These are phyloP conservation scores for Tetramorium alpestre DNA, from an alignment of 1,140 invertebrate species.

Conservation along the genomic window DNA sequence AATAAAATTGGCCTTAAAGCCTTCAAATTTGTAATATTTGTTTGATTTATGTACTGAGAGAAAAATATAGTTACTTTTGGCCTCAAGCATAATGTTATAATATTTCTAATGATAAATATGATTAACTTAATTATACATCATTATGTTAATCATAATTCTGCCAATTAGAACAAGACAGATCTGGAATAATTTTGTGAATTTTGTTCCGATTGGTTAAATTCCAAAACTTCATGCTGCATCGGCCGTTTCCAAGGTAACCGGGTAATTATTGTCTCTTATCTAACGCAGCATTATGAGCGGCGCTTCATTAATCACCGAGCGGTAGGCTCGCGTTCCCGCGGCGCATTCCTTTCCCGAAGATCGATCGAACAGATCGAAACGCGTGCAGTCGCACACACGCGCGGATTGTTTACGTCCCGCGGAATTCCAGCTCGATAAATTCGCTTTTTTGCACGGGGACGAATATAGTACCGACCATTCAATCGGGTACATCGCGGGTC, in stretches of 20 bases:
- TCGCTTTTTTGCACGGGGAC: constrained; percentile 74
- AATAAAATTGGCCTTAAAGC: no score
- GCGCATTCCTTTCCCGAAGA: not conserved
- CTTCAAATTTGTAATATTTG: no score
- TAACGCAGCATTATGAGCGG: not conserved
- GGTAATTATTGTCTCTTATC: constrained; percentile 65
- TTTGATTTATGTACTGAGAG: no score
- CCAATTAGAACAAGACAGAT: no score
- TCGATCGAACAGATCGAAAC: constrained; percentile 31
- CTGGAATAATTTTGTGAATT: no score
- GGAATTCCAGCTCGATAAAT: constrained; percentile 77
- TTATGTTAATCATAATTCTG: no score
- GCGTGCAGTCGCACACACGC: constrained; percentile 45
- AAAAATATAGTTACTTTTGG: no score
- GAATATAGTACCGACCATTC: constrained; percentile 79
- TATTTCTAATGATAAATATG: no score
- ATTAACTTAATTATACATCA: no score
- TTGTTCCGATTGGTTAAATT: no score
- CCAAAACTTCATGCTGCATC: not conserved
- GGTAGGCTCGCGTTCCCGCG: constrained; percentile 61
- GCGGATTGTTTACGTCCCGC: constrained; percentile 71
- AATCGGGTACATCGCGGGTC: constrained; percentile 59
- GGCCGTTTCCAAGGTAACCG: constrained; percentile 23
- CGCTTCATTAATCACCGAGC: constrained; percentile 67
- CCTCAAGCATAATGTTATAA: no score